Percentiles rank a stretch among this genome's conserved stretches.
Conservation (phyloP, 2,888 invertebrate species). For the Ecliptopera silaceata region DNA sequence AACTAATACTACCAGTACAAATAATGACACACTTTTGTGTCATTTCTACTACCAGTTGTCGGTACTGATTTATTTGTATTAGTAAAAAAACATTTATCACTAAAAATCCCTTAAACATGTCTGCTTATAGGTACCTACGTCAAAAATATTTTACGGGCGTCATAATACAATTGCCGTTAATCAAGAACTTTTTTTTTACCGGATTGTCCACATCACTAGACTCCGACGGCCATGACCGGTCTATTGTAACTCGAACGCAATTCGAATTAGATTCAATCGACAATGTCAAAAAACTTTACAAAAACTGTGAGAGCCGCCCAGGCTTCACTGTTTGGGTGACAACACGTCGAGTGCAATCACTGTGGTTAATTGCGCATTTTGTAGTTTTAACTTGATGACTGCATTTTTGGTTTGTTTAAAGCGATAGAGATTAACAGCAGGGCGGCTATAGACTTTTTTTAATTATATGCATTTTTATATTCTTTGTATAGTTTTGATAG, state of each 20-base stretch:
- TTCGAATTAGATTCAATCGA: slow-evolving; percentile 66
- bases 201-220: slow-evolving; percentile 58
- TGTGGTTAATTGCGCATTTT: slow-evolving; percentile 41
- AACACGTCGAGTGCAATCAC: slow-evolving; percentile 57
- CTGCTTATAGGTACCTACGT: too few relatives aligned
- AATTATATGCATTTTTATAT: too few relatives aligned
- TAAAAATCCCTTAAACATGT: too few relatives aligned
- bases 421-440: background rate
- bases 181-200: background rate
- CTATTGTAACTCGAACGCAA: slow-evolving; percentile 63
- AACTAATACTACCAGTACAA: too few relatives aligned
- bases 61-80: too few relatives aligned
- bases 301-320: slow-evolving; percentile 66
- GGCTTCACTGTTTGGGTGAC: slow-evolving; percentile 56
- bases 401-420: background rate
- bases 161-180: background rate
- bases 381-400: slow-evolving; percentile 10
- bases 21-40: too few relatives aligned
- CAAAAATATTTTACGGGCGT: background rate
- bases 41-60: too few relatives aligned
- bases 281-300: slow-evolving; percentile 66
- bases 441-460: too few relatives aligned
- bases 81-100: too few relatives aligned
- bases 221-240: slow-evolving; percentile 65
- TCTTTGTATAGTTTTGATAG: too few relatives aligned